Evolutionary conservation across 2,113 vertebrate genomes (phyloP), one percentile per base, ranked within the genome.

Genomic region (Solenodon paradoxus): DNA sequence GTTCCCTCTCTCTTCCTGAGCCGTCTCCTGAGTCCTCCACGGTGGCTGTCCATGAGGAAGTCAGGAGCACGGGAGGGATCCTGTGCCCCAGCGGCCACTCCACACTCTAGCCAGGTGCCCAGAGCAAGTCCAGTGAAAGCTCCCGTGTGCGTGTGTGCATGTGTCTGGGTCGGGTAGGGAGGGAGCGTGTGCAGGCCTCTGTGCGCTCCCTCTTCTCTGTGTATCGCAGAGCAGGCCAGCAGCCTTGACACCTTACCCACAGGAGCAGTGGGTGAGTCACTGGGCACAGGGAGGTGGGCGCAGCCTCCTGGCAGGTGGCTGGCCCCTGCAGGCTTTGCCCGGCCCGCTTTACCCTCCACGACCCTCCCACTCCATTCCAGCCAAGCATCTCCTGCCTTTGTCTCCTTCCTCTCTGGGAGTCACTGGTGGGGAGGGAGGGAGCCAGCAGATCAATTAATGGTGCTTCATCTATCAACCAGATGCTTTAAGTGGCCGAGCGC

Each of bases 401-500:
- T 94, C 87, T 94, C 35, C 59, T 63, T 9, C n/a, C 13, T 9
- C 42, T 1, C 64, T 32, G 28, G 87, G 35, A 30, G 59, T 78
- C 75, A 42, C 5, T 59, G 66, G 51, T 63, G 38, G n/a, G 38
- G 24, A 86, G 59, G 57, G 10, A 72, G 22, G 77, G 17, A 82
- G 45, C 55, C 85, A 80, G 19, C 26, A 61, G 83, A 75, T 96
- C 94, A 92, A 85, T 96, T 87, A 95, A 68, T 95, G 85, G 81
- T 89, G 42, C 40, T 66, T 95, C 61, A 95, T 96, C 88, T 85
- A 22, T 95, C 90, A 95, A 20, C 61, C 55, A 74, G 94, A 90
- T 92, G 88, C 88, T 97, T 84, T 72, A 90, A 83, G 94, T 84
- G 49, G 32, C 84, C 22, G 53, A 92, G 49, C 61, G 72, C 66